These are phyloP conservation scores for Vulpes vulpes DNA, from an alignment of 2,113 vertebrate genomes.

Conservation along the genomic window DNA sequence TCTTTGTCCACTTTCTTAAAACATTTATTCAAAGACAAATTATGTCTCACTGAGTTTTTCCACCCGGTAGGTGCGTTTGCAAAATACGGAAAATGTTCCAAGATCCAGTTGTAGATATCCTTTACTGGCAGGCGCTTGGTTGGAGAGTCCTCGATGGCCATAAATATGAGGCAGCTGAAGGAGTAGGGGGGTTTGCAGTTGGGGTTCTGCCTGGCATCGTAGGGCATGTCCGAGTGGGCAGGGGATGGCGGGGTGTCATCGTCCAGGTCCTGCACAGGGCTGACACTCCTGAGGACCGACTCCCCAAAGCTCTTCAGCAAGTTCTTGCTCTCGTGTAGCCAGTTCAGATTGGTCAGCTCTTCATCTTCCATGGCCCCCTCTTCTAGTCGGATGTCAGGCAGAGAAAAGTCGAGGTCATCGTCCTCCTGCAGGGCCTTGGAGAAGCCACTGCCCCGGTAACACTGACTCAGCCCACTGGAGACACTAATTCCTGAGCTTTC, in stretches of 20 bases:
- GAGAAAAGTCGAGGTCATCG: constrained; percentile 95
- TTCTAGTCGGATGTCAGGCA: constrained; percentile 92
- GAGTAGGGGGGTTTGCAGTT: constrained; percentile 99
- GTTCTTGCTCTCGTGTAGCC: constrained; percentile 98
- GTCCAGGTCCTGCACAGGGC: constrained; percentile 95
- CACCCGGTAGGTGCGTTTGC: constrained; percentile 98
- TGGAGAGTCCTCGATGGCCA: constrained; percentile 98
- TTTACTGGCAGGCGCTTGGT: constrained; percentile 98
- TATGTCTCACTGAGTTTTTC: constrained; percentile 99
- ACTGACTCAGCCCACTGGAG: constrained; percentile 94
- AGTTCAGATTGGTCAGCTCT: constrained; percentile 98
- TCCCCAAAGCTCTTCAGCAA: constrained; percentile 99
- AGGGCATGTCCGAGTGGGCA: constrained; percentile 94
- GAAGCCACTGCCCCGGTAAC: constrained; percentile 91
- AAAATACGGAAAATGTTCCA: constrained; percentile 99
- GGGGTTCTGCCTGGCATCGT: constrained; percentile 95
- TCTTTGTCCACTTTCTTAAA: constrained; percentile 99
- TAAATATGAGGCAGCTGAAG: constrained; percentile 99
- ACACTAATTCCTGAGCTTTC: constrained; percentile 97
- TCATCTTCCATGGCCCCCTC: constrained; percentile 94
- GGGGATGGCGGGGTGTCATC: constrained; percentile 94
- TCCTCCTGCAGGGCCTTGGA: constrained; percentile 94
- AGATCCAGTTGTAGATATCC: constrained; percentile 99
- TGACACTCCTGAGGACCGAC: constrained; percentile 96
- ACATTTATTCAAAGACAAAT: constrained; percentile 99